phyloP scores from a whole-genome alignment of 1,140 invertebrate genomes.

The Solenopsis invicta region DNA sequence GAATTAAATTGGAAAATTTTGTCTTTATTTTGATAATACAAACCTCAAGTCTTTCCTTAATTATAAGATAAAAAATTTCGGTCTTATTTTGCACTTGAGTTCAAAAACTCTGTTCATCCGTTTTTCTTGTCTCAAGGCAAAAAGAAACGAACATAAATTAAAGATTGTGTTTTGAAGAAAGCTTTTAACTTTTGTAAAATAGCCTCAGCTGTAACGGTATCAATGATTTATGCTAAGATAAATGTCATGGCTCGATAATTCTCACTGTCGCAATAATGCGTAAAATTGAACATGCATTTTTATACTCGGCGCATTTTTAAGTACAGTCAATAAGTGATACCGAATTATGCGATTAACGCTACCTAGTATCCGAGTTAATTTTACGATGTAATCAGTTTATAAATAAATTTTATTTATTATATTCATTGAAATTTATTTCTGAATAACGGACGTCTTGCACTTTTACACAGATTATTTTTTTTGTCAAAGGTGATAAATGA shows the following conservation, averaged over 20 bases:
- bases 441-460: too few relatives aligned
- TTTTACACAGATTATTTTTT: too few relatives aligned
- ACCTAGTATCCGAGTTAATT: neutral
- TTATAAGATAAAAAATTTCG: neutral
- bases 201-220: neutral
- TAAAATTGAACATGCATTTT: conserved; percentile 6
- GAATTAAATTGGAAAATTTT: neutral
- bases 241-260: neutral
- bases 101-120: neutral
- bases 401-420: conserved; percentile 59
- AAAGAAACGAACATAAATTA: neutral
- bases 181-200: conserved; percentile 2
- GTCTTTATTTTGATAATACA: neutral
- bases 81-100: neutral
- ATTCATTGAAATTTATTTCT: neutral
- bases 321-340: neutral
- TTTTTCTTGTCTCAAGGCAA: neutral
- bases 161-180: too few relatives aligned
- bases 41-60: neutral
- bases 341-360: conserved; percentile 32
- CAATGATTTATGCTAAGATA: conserved; percentile 28
- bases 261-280: neutral
- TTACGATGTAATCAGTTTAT: conserved; percentile 28
- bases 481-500: too few relatives aligned
- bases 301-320: neutral